phyloP scores from a whole-genome alignment of 1,140 invertebrate genomes.

The Macrobrachium rosenbergii region DNA sequence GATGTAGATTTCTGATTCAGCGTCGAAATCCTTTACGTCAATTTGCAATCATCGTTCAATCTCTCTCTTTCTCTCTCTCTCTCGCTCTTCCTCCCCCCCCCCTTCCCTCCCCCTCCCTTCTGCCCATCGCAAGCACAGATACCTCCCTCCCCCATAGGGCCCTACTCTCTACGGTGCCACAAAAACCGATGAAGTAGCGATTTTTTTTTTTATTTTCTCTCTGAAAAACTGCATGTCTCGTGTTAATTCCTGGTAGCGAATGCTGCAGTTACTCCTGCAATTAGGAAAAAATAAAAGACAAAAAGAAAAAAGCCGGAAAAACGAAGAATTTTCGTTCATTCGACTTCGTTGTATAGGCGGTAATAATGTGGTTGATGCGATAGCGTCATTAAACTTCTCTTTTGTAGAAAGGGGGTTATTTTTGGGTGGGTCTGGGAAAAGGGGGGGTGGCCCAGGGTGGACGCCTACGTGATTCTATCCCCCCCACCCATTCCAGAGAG shows the following conservation, averaged over 20 bases:
- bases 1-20: too few species aligned
- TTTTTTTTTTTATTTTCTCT: too few species aligned
- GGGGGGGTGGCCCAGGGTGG: background rate
- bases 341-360: too few species aligned
- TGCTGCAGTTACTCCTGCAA: too few species aligned
- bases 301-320: too few species aligned
- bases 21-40: background rate
- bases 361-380: too few species aligned
- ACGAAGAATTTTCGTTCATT: background rate
- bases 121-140: background rate
- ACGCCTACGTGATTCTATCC: background rate
- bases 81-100: background rate
- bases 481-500: constrained; percentile 19
- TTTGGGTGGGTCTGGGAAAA: background rate
- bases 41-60: background rate
- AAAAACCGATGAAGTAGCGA: too few species aligned
- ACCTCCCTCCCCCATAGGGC: background rate
- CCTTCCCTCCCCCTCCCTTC: background rate
- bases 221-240: too few species aligned
- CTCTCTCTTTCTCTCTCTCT: background rate
- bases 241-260: too few species aligned
- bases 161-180: background rate
- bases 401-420: too few species aligned
- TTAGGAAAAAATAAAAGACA: too few species aligned
- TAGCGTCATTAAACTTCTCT: too few species aligned